Evolutionary conservation across 2,113 vertebrate species (phyloP).

Genomic region (Mobula birostris): DNA sequence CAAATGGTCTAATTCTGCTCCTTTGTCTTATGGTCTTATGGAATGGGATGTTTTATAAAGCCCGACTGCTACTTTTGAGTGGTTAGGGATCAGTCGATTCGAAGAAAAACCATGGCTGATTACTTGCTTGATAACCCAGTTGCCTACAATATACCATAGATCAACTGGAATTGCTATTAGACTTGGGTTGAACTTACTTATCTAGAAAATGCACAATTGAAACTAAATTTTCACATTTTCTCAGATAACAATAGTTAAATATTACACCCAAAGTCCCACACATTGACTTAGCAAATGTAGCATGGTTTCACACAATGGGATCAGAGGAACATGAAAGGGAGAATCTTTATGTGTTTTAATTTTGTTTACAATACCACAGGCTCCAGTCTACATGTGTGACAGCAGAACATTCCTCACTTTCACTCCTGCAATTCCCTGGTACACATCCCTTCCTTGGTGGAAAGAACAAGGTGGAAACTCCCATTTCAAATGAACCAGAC

Average conservation of each 20-base stretch:
- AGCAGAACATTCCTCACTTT: neutral
- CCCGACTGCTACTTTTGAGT: neutral
- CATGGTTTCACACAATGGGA: neutral
- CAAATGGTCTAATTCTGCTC: too few species aligned
- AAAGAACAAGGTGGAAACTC: neutral
- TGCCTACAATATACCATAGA: neutral
- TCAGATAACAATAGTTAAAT: constrained; percentile 16
- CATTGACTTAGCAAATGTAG: neutral
- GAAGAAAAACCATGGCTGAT: neutral
- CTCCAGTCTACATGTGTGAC: neutral
- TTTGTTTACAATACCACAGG: neutral
- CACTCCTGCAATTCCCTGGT: neutral
- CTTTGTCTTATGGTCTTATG: too few species aligned
- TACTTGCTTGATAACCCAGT: neutral
- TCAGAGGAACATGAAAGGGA: too few species aligned
- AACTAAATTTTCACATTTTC: neutral
- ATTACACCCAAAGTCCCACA: neutral
- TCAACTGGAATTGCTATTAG: neutral
- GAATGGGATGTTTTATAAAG: neutral
- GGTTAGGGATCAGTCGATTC: neutral
- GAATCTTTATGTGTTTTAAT: neutral
- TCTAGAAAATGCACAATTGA: neutral
- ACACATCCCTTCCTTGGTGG: neutral
- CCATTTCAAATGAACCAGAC: neutral
- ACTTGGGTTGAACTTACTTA: neutral